phyloP scores from a whole-genome alignment of 2,113 vertebrate species.

The Sebastes schlegelii region DNA sequence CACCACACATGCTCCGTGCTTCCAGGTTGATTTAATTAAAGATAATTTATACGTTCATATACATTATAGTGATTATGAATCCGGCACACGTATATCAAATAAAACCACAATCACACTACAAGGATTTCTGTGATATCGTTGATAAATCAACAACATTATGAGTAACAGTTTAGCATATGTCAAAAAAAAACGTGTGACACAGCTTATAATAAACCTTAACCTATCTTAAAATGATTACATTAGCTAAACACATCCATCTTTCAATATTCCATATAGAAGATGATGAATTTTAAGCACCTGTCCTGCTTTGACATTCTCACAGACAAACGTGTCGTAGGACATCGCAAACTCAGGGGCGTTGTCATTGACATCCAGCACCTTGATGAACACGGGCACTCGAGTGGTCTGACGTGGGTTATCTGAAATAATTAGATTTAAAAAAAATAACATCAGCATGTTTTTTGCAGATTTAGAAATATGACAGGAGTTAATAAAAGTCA shows the following conservation, averaged over 20 bases:
- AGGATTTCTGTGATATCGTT: too few species aligned
- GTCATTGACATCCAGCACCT: slow-evolving; percentile 96
- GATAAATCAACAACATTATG: not conserved
- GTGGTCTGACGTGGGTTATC: slow-evolving; percentile 92
- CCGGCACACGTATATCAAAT: not conserved
- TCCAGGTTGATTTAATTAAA: not conserved
- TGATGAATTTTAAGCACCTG: slow-evolving; percentile 83
- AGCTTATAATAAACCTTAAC: too few species aligned
- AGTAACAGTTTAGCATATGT: too few species aligned
- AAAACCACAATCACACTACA: not conserved
- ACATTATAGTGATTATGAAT: not conserved
- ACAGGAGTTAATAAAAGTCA: not conserved
- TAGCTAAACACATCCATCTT: not conserved
- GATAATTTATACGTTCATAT: too few species aligned
- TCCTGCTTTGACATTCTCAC: slow-evolving; percentile 95
- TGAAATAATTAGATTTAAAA: slow-evolving; percentile 55
- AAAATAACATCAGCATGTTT: too few species aligned
- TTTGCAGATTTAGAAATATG: not conserved
- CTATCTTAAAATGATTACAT: not conserved
- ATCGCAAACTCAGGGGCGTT: slow-evolving; percentile 96
- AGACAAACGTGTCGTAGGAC: slow-evolving; percentile 97
- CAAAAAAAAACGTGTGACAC: too few species aligned
- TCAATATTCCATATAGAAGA: not conserved
- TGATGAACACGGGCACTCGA: slow-evolving; percentile 93
- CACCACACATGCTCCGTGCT: not conserved